A percentile compares a stretch with the other conserved stretches of the same genome.
phyloP scores from a whole-genome alignment of 37 sponge, comb jelly and placozoan species.

The Diacarnus erythraeanus region DNA sequence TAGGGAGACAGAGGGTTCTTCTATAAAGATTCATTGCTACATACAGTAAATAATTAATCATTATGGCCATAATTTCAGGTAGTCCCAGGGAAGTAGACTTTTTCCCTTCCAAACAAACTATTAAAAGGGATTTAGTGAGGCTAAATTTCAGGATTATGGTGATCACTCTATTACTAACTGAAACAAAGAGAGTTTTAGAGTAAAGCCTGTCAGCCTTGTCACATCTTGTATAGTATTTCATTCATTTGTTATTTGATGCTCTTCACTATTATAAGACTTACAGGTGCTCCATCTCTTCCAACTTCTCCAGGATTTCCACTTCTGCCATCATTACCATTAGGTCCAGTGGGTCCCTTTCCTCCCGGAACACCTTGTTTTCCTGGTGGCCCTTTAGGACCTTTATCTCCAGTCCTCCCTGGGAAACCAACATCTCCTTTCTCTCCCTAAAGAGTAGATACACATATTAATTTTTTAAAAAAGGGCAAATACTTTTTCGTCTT shows the following conservation, averaged over 20 bases:
- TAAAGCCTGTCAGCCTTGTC: too few relatives aligned
- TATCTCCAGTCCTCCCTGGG: constrained; percentile 39
- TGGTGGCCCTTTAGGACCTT: constrained; percentile 59
- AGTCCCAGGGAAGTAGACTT: too few relatives aligned
- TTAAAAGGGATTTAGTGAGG: too few relatives aligned
- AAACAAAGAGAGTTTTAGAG: too few relatives aligned
- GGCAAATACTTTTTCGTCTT: too few relatives aligned
- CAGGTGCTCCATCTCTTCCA: constrained; percentile 46
- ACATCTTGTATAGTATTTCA: too few relatives aligned
- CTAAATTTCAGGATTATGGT: too few relatives aligned
- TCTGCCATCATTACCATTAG: constrained; percentile 52
- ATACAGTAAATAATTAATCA: too few relatives aligned
- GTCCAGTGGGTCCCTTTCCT: constrained; percentile 46
- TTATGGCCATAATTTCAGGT: too few relatives aligned
- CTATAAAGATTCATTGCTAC: neutral
- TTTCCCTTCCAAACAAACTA: too few relatives aligned
- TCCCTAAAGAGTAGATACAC: constrained; percentile 44
- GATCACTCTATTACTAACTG: too few relatives aligned
- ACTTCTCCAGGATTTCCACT: constrained; percentile 63
- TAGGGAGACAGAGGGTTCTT: neutral
- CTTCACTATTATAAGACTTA: constrained; percentile 7
- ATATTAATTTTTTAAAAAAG: neutral
- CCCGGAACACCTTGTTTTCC: constrained; percentile 49
- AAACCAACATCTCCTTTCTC: constrained; percentile 61
- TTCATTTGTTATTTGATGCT: too few relatives aligned